Conservation (phyloP, 2,113 vertebrate species). For the Lanius collurio region DNA sequence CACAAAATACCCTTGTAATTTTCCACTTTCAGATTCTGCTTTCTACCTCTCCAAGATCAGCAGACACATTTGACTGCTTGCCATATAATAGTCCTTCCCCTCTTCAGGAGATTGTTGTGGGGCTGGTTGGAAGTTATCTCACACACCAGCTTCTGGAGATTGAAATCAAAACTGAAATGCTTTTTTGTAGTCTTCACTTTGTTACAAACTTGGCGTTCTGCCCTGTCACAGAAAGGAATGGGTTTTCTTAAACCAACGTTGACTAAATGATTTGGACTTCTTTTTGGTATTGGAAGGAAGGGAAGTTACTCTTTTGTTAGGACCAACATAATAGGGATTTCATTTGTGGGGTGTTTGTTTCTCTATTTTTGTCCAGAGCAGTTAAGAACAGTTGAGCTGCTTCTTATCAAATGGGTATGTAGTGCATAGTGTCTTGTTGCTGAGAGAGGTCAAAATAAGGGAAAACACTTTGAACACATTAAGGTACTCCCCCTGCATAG, state of each 20-base stretch:
- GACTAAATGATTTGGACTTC: background rate
- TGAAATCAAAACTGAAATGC: background rate
- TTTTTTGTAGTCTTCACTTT: background rate
- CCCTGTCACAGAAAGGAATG: background rate
- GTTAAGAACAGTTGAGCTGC: background rate
- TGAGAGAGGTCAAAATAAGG: background rate
- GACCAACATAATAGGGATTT: background rate
- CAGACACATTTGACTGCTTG: background rate
- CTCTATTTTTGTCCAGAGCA: background rate
- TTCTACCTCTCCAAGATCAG: background rate
- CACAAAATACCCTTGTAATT: background rate
- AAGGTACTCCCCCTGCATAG: background rate
- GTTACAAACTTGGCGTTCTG: background rate
- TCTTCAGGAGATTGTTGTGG: background rate
- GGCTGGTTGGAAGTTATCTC: background rate
- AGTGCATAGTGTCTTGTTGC: background rate
- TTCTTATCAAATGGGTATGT: background rate
- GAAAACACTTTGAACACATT: background rate
- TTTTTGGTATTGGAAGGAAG: background rate
- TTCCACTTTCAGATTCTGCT: background rate
- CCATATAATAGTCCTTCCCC: background rate
- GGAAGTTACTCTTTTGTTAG: background rate
- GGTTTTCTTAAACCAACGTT: background rate
- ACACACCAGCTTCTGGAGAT: background rate
- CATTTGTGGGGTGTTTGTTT: background rate